A percentile compares a stretch with the other conserved stretches of the same genome.
phyloP scores from a whole-genome alignment of 2,113 vertebrate species.

The Calyptomena viridis region DNA sequence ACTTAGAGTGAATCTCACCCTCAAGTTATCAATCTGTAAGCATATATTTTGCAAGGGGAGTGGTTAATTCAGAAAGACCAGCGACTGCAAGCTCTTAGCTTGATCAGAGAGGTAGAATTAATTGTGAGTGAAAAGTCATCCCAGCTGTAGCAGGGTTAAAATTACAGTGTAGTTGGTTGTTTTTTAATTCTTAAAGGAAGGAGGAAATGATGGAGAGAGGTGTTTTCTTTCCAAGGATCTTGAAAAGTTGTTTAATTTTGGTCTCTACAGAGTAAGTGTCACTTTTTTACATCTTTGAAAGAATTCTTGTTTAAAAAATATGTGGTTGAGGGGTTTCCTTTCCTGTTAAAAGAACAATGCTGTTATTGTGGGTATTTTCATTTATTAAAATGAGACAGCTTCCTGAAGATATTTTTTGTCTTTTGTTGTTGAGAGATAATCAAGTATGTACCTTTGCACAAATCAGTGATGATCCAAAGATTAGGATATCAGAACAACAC shows the following conservation, averaged over 20 bases:
- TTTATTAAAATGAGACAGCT: neutral
- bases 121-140: neutral
- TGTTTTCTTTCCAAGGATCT: neutral
- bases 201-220: neutral
- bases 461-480: neutral
- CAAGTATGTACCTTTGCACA: neutral
- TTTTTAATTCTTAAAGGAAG: neutral
- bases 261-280: neutral
- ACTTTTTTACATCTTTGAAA: neutral
- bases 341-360: neutral
- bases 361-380: neutral
- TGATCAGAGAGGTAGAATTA: neutral
- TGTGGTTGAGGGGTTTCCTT: fast-evolving
- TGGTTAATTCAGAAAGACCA: neutral
- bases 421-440: neutral
- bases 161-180: neutral
- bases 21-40: neutral
- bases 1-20: neutral
- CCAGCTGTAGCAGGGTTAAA: neutral
- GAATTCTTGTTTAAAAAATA: neutral
- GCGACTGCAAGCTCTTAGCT: neutral
- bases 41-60: neutral
- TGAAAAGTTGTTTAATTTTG: neutral
- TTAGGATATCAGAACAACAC: neutral
- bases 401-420: neutral